These are phyloP conservation scores for Morpho deidamia DNA, from an alignment of 2,888 invertebrate genomes.

Conservation along the genomic window DNA sequence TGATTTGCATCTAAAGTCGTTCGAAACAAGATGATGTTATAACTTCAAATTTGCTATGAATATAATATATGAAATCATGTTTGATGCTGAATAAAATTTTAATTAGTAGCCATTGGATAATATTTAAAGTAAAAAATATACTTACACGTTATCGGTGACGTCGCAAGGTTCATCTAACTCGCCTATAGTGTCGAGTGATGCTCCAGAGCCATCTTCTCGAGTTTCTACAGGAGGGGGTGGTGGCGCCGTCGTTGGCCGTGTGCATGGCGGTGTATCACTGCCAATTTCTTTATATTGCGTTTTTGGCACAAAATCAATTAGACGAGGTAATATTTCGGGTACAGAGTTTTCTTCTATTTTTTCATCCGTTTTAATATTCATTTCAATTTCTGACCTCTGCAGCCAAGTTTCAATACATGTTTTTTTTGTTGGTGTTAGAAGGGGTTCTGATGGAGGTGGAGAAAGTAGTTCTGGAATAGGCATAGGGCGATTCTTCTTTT, in stretches of 20 bases:
- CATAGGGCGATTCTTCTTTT: constrained; percentile 56
- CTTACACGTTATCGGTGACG: constrained; percentile 64
- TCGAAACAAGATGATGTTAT: too few relatives aligned
- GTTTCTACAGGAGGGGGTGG: constrained; percentile 61
- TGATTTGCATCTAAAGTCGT: too few relatives aligned
- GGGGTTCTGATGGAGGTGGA: constrained; percentile 50
- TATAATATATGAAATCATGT: too few relatives aligned
- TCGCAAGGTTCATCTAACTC: constrained; percentile 81
- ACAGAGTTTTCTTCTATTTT: constrained; percentile 55
- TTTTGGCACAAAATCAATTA: constrained; percentile 86
- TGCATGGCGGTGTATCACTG: constrained; percentile 40
- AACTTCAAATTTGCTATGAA: too few relatives aligned
- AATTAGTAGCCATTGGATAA: not conserved
- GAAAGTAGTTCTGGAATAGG: constrained; percentile 48
- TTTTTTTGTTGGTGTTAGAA: constrained; percentile 67
- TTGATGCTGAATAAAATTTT: not conserved
- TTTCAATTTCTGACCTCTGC: constrained; percentile 69
- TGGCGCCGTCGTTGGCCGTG: constrained; percentile 58
- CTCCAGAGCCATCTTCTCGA: constrained; percentile 77
- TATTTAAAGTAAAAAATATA: constrained; percentile 22
- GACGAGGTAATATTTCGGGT: constrained; percentile 79
- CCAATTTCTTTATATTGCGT: constrained; percentile 62
- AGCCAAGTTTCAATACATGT: constrained; percentile 72
- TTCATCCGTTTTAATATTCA: constrained; percentile 60
- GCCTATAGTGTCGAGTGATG: constrained; percentile 83